Evolutionary conservation across 2,888 invertebrate species (phyloP).

Genomic region (Lucinisca nassula): DNA sequence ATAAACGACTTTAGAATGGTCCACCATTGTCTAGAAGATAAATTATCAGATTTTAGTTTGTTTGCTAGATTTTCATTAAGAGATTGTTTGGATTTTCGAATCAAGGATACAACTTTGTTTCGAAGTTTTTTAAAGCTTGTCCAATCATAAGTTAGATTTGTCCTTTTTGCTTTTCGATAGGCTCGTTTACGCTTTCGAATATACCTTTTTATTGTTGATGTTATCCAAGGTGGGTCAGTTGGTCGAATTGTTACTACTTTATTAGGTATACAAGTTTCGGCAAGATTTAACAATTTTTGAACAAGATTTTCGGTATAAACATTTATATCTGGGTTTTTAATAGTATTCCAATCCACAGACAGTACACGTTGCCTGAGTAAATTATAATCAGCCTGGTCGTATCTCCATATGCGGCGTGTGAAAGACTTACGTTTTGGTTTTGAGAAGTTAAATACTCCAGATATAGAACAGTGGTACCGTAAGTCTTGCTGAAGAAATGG

Average conservation of each 20-base stretch:
- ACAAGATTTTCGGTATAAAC: background rate
- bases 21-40: background rate
- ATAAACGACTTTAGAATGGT: background rate
- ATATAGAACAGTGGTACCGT: conserved; percentile 10
- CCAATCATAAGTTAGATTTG: background rate
- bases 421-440: no score
- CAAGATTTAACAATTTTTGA: background rate
- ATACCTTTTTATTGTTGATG: background rate
- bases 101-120: background rate
- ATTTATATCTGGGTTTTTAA: background rate
- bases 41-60: background rate
- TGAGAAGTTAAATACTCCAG: no score
- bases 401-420: conserved; percentile 10
- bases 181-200: background rate
- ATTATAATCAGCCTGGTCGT: conserved; percentile 2
- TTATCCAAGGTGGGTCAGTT: no score
- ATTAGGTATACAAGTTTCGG: no score
- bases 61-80: background rate
- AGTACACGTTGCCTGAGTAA: background rate
- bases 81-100: background rate
- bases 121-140: background rate
- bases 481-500: background rate
- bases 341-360: background rate
- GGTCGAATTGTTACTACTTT: no score
- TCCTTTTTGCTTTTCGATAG: background rate